Conservation (phyloP, 2,113 vertebrate species). For the Meleagris gallopavo region DNA sequence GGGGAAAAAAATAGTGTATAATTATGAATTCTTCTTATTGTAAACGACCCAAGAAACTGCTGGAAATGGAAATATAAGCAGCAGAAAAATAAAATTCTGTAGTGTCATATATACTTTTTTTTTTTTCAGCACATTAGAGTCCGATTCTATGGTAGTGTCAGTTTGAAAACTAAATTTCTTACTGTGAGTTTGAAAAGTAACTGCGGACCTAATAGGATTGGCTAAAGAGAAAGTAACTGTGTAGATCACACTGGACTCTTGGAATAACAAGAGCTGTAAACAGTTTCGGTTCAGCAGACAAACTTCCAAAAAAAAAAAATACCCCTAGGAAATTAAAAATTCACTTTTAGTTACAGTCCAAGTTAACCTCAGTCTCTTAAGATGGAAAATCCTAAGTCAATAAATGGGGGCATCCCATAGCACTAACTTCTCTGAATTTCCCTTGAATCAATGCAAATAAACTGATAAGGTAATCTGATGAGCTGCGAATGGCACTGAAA, state of each 20-base stretch:
- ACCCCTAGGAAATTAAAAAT: not conserved
- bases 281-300: not conserved
- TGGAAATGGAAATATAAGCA: not conserved
- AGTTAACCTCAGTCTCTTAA: not conserved
- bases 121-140: not conserved
- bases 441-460: not conserved
- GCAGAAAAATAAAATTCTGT: not conserved
- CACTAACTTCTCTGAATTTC: not conserved
- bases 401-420: fast-evolving
- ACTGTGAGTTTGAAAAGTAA: not conserved
- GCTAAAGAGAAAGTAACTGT: not conserved
- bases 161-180: not conserved
- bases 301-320: not conserved
- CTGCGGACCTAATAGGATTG: not conserved
- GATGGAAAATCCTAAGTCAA: not conserved
- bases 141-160: not conserved
- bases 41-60: not conserved
- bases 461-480: not conserved
- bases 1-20: not conserved
- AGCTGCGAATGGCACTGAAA: not conserved
- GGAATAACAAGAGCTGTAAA: not conserved
- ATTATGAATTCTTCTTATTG: not conserved
- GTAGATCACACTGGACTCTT: not conserved
- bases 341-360: not conserved
- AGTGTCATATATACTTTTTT: not conserved